Percentiles rank a stretch among this genome's conserved stretches.
phyloP scores from a whole-genome alignment of 1,140 invertebrate genomes.

The Odontomachus brunneus region DNA sequence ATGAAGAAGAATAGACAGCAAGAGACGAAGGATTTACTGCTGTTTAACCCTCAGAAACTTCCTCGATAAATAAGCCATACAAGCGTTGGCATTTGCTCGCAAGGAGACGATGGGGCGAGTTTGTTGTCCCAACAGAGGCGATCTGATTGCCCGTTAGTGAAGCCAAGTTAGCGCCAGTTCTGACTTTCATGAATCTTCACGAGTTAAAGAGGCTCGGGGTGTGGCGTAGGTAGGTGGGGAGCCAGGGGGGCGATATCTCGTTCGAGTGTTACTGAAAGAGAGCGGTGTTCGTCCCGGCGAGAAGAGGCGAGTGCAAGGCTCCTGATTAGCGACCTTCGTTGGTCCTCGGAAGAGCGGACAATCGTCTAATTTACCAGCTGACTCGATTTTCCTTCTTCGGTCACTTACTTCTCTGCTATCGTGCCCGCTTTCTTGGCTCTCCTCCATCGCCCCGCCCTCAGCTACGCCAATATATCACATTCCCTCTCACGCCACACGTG shows the following conservation, averaged over 20 bases:
- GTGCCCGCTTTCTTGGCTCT: background rate
- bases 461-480: background rate
- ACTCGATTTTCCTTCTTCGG: slow-evolving; percentile 58
- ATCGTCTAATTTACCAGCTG: slow-evolving; percentile 77
- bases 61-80: slow-evolving; percentile 83
- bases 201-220: slow-evolving; percentile 53
- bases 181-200: slow-evolving; percentile 74
- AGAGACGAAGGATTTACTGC: slow-evolving; percentile 79
- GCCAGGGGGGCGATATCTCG: slow-evolving; percentile 37
- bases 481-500: background rate
- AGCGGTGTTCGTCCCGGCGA: slow-evolving; percentile 58
- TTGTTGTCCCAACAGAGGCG: slow-evolving; percentile 83
- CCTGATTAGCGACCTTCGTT: slow-evolving; percentile 75
- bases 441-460: background rate
- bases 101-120: slow-evolving; percentile 59
- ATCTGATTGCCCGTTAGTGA: slow-evolving; percentile 83
- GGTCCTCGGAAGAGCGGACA: slow-evolving; percentile 67
- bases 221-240: slow-evolving; percentile 1
- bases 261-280: slow-evolving; percentile 73
- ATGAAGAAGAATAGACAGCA: slow-evolving; percentile 54
- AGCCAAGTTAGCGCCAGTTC: slow-evolving; percentile 79
- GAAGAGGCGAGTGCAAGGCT: slow-evolving; percentile 68
- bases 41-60: slow-evolving; percentile 83
- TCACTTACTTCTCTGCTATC: slow-evolving; percentile 48
- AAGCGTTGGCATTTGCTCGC: slow-evolving; percentile 62